A percentile compares a stretch with the other conserved stretches of the same genome.
Conservation (phyloP, 2,888 invertebrate species). For the Drosophila colorata region DNA sequence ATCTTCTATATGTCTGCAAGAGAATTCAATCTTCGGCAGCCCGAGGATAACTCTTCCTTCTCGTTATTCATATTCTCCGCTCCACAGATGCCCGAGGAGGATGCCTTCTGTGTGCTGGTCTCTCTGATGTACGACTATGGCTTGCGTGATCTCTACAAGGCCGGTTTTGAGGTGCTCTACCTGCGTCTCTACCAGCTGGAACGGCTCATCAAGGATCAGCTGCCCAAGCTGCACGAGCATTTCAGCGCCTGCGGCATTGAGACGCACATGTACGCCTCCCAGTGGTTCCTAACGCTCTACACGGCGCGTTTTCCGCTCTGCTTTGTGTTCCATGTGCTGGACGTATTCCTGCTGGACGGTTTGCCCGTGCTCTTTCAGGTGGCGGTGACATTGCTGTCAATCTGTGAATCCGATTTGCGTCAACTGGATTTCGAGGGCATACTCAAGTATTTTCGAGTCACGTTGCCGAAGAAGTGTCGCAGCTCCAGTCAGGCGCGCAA, state of each 20-base stretch:
- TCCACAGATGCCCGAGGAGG: constrained; percentile 99
- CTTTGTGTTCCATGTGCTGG: constrained; percentile 98
- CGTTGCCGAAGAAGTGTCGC: constrained; percentile 97
- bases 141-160: constrained; percentile 96
- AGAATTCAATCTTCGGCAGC: too few species aligned
- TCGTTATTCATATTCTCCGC: too few species aligned
- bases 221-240: constrained; percentile 92
- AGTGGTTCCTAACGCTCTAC: constrained; percentile 99
- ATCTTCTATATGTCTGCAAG: too few species aligned
- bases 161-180: constrained; percentile 98
- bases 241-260: constrained; percentile 94
- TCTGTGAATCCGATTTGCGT: constrained; percentile 95
- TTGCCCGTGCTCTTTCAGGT: constrained; percentile 98
- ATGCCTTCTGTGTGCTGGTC: constrained; percentile 98
- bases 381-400: constrained; percentile 95
- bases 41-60: background rate
- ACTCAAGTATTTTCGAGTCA: constrained; percentile 98
- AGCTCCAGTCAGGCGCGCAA: constrained; percentile 95
- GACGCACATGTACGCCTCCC: constrained; percentile 99
- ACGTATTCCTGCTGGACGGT: constrained; percentile 97
- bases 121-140: constrained; percentile 99
- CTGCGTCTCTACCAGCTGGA: constrained; percentile 97
- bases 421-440: constrained; percentile 98
- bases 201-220: constrained; percentile 93
- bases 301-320: constrained; percentile 99